phyloP scores from a whole-genome alignment of 2,113 vertebrate species.

The Tinamus guttatus region DNA sequence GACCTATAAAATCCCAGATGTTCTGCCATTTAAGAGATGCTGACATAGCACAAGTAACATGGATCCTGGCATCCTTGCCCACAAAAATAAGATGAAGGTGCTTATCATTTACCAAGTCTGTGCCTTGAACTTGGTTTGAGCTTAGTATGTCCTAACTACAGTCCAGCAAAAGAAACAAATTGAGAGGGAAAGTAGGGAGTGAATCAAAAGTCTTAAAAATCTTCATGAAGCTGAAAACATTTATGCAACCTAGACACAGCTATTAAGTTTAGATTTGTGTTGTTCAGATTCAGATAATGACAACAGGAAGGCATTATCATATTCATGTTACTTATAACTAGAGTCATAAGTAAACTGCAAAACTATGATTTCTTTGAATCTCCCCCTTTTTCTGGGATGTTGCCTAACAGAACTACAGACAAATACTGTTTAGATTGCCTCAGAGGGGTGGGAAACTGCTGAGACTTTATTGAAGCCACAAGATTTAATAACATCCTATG shows the following conservation, averaged over 20 bases:
- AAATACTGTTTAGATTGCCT: not conserved
- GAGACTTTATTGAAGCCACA: not conserved
- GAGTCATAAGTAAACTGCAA: not conserved
- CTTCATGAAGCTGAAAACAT: not conserved
- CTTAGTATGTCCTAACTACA: not conserved
- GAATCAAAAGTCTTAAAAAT: not conserved
- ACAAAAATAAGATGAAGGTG: not conserved
- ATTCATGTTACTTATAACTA: not conserved
- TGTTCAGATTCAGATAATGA: not conserved
- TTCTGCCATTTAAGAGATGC: not conserved
- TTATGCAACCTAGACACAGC: not conserved
- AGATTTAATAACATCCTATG: not conserved
- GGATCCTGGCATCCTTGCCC: not conserved
- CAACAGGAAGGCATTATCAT: not conserved
- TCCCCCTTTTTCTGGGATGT: not conserved
- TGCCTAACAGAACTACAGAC: not conserved
- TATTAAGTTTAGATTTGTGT: not conserved
- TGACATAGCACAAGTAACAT: not conserved
- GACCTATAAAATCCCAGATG: not conserved
- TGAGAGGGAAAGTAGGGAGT: not conserved
- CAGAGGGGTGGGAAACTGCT: not conserved
- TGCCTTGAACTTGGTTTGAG: not conserved
- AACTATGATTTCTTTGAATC: not conserved
- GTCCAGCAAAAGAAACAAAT: not conserved
- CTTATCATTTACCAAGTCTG: not conserved